Base-by-base conservation (phyloP, 2,888 invertebrate genomes). In the Ferrisia virgata region DNA sequence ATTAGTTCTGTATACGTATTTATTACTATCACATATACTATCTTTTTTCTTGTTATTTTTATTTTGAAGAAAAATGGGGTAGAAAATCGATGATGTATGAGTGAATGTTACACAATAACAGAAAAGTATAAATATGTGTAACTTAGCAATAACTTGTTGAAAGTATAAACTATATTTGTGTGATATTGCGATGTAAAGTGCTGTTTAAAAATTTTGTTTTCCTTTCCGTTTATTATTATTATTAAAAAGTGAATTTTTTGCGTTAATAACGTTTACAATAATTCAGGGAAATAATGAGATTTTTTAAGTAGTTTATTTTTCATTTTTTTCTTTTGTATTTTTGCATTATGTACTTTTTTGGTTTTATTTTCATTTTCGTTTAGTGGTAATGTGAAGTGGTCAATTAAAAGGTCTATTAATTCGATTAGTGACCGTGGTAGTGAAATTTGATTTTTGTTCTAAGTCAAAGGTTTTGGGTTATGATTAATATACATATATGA, bases 151-250 rank as follows among this genome's bases (percentile, higher is more conserved):
- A 76, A 76, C 72, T 76, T 76, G 72, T 76, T 76, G 33, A 76
- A 76, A 76, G 72, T 76, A 76, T 76, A 76, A 76, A 76, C 36
- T n/a, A 36, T 76, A 11, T 76, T 76, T 36, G 72, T 72, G 72
- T 76, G 72, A 76, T 76, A 76, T 76, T 69, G 69, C 69, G 28
- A 33, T 64, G 64, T 76, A 76, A 76, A 36, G 8, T 76, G n/a
- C 33, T 25, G 33, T 76, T 76, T 15, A 58, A 58, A 58, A 28
- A 9, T 36, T 76, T 76, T 64, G 15, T 76, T 76, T 76, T 36
- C 18, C 6, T 72, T 36, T 76, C 36, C 64, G 28, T n/a, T n/a
- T n/a, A n/a, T n/a, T 28, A 64, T 64, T 53, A 8, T 64, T 64
- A 64, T n/a, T n/a, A 64, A 28, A 64, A n/a, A 64, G 13, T 64